These are phyloP conservation scores for Cylindroiulus punctatus DNA, from an alignment of 2,888 invertebrate species.

Conservation along the genomic window DNA sequence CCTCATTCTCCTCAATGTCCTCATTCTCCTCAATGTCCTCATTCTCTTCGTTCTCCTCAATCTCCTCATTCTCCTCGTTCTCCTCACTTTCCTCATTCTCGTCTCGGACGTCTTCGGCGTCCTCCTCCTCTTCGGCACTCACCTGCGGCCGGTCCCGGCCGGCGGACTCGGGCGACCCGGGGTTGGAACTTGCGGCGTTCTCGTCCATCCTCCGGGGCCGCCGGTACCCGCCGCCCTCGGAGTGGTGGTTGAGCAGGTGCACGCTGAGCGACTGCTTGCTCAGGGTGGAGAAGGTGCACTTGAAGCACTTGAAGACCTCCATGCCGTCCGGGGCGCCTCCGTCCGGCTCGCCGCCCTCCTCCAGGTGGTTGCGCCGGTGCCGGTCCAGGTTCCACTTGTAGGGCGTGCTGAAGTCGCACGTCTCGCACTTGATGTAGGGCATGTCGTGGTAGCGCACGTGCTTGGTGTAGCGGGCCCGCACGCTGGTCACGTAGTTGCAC, in stretches of 20 bases:
- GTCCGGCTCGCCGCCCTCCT: slow-evolving; percentile 5
- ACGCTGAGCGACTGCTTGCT: slow-evolving; percentile 91
- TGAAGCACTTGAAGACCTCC: slow-evolving; percentile 80
- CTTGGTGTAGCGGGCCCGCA: slow-evolving; percentile 87
- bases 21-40: slow-evolving; percentile 56
- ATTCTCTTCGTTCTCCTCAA: slow-evolving; percentile 57
- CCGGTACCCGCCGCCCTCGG: slow-evolving; percentile 54
- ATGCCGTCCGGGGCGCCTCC: slow-evolving; percentile 70
- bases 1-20: slow-evolving; percentile 33
- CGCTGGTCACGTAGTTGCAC: slow-evolving; percentile 91
- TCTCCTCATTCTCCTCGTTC: slow-evolving; percentile 60
- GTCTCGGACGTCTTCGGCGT: background rate
- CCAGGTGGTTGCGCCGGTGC: slow-evolving; percentile 89
- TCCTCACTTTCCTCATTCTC: slow-evolving; percentile 59
- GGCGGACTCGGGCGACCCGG: background rate
- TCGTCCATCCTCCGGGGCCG: slow-evolving; percentile 53
- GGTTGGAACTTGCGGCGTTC: background rate
- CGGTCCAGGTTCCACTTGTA: slow-evolving; percentile 92
- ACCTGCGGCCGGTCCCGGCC: background rate
- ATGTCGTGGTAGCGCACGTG: slow-evolving; percentile 93
- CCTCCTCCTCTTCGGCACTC: background rate
- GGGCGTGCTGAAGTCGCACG: slow-evolving; percentile 92
- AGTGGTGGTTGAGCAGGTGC: slow-evolving; percentile 79
- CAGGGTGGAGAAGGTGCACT: slow-evolving; percentile 90
- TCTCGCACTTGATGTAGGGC: slow-evolving; percentile 93